A percentile compares a stretch with the other conserved stretches of the same genome.
phyloP scores from a whole-genome alignment of 2,888 invertebrate genomes.

The Geophilus truncorum region DNA sequence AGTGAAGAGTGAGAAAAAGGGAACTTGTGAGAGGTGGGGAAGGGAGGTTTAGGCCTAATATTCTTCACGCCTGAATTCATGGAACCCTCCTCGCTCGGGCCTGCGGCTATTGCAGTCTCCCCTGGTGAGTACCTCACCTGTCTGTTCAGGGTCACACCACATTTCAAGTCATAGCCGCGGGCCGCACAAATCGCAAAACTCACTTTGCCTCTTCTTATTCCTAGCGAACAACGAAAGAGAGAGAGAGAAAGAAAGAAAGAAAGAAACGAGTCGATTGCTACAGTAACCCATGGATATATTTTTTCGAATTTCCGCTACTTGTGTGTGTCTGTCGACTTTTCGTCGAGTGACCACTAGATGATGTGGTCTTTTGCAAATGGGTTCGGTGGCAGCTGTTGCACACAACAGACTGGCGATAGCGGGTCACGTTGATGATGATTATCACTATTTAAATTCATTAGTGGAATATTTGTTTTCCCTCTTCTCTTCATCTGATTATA shows the following conservation, averaged over 20 bases:
- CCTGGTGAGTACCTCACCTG: slow-evolving; percentile 14
- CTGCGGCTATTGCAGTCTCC: slow-evolving; percentile 3
- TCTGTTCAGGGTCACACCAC: slow-evolving; percentile 14
- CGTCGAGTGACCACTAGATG: neutral
- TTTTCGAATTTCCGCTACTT: no score
- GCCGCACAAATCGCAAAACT: neutral
- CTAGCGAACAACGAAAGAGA: neutral
- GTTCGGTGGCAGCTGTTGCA: neutral
- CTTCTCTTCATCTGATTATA: slow-evolving; percentile 17
- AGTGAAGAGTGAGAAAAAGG: neutral
- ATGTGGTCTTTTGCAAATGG: neutral
- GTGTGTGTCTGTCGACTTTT: no score
- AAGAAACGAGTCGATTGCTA: no score
- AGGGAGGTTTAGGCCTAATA: neutral
- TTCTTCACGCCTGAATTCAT: slow-evolving; percentile 8
- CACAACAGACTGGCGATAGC: neutral
- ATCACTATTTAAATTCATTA: slow-evolving; percentile 18
- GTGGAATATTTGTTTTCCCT: neutral
- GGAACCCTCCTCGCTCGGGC: neutral
- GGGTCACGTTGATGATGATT: slow-evolving; percentile 6
- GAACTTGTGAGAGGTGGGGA: neutral
- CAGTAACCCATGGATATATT: no score
- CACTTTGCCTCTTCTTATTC: neutral
- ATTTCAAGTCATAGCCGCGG: neutral
- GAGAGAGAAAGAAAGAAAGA: no score